Conservation (phyloP, 2,797 vertebrate species). For the Coregonus sp. region DNA sequence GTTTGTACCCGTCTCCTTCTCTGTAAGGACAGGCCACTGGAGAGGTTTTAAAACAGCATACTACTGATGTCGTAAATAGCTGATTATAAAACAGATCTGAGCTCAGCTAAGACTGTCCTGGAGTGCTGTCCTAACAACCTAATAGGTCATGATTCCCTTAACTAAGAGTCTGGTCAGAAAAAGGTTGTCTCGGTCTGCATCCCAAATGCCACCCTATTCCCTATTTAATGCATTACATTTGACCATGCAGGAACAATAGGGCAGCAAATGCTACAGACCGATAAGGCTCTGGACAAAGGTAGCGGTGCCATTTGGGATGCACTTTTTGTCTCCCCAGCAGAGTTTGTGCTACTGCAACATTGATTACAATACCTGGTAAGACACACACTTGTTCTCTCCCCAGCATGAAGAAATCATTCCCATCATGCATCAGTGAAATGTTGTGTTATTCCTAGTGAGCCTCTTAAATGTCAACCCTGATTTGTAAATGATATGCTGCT, state of each 20-base stretch:
- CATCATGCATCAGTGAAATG: constrained; percentile 58
- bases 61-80: constrained; percentile 22
- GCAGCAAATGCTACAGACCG: no score
- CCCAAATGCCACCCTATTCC: constrained; percentile 10
- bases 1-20: constrained; percentile 11
- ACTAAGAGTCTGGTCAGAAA: not conserved
- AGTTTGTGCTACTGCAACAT: constrained; percentile 40
- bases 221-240: not conserved
- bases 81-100: constrained; percentile 23
- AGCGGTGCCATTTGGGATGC: no score
- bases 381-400: constrained; percentile 35
- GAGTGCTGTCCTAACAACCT: not conserved
- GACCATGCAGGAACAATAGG: not conserved
- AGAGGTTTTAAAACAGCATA: constrained; percentile 5
- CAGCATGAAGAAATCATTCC: constrained; percentile 57
- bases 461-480: constrained; percentile 72
- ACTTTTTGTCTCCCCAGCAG: not conserved
- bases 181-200: not conserved
- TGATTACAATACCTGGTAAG: constrained; percentile 61
- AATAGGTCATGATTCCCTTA: not conserved
- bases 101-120: not conserved
- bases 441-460: constrained; percentile 55
- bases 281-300: no score
- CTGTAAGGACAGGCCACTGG: not conserved
- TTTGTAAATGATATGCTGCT: constrained; percentile 72